These are phyloP conservation scores for Pithys albifrons DNA, from an alignment of 2,113 vertebrate species.

Conservation along the genomic window DNA sequence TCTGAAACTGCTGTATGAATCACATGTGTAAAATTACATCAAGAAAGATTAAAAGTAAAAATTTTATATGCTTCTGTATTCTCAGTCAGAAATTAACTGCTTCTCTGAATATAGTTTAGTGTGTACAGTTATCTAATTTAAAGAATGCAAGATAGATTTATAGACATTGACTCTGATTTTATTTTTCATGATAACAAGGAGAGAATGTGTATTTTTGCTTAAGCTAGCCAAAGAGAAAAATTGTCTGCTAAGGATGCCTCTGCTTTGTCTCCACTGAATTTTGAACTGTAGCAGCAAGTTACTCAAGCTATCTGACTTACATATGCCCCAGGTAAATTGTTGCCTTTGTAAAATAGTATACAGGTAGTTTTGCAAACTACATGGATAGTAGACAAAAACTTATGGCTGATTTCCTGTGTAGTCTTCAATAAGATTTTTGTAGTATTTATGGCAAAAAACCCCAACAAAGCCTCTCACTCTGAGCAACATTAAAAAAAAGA, in stretches of 20 bases:
- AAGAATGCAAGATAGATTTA: neutral
- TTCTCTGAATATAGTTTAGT: neutral
- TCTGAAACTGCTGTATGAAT: neutral
- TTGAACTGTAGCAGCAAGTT: neutral
- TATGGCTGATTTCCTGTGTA: neutral
- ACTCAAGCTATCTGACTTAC: neutral
- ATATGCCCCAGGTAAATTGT: neutral
- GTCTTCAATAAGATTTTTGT: neutral
- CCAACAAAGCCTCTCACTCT: neutral
- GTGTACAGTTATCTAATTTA: neutral
- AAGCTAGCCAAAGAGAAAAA: neutral
- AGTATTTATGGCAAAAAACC: accelerated
- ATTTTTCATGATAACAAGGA: neutral
- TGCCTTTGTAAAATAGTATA: neutral
- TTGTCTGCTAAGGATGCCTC: neutral
- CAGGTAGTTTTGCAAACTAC: neutral
- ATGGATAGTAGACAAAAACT: neutral
- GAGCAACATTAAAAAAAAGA: neutral
- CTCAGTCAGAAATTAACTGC: neutral
- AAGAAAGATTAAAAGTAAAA: neutral
- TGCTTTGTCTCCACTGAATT: neutral
- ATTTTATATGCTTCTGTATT: neutral
- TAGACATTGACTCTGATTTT: neutral
- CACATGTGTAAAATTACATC: neutral
- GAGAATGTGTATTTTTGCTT: neutral